Percentiles rank a stretch among this genome's conserved stretches.
Conservation (phyloP, 2,797 vertebrate species). For the Chelonia mydas region DNA sequence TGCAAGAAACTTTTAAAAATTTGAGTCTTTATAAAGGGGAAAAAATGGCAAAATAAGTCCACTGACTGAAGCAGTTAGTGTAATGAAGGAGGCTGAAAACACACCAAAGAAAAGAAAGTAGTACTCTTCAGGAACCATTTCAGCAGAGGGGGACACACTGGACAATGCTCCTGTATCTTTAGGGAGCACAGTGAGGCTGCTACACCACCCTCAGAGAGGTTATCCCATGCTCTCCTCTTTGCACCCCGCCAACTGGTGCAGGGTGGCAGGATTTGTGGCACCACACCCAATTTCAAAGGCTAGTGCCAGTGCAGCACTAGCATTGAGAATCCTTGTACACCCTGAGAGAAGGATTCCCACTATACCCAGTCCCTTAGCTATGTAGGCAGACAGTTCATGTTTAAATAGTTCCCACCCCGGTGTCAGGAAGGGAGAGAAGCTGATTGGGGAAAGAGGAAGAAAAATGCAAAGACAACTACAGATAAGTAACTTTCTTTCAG, state of each 20-base stretch:
- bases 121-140: background rate
- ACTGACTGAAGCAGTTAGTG: background rate
- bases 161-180: background rate
- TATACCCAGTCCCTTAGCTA: background rate
- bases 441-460: background rate
- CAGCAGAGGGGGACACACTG: background rate
- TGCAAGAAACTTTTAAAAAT: background rate
- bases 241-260: accelerated
- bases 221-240: background rate
- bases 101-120: background rate
- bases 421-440: background rate
- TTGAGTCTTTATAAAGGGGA: background rate
- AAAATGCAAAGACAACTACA: background rate
- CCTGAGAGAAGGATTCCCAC: background rate
- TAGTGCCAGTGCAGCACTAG: background rate
- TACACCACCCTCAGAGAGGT: background rate
- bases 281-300: background rate
- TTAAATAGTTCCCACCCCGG: background rate
- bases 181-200: background rate
- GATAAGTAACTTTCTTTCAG: conserved; percentile 9
- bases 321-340: background rate
- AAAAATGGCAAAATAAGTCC: background rate
- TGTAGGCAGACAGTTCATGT: background rate
- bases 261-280: background rate
- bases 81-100: background rate